Conservation (phyloP, 2,113 vertebrate species). For the Nesospiza acunhae region DNA sequence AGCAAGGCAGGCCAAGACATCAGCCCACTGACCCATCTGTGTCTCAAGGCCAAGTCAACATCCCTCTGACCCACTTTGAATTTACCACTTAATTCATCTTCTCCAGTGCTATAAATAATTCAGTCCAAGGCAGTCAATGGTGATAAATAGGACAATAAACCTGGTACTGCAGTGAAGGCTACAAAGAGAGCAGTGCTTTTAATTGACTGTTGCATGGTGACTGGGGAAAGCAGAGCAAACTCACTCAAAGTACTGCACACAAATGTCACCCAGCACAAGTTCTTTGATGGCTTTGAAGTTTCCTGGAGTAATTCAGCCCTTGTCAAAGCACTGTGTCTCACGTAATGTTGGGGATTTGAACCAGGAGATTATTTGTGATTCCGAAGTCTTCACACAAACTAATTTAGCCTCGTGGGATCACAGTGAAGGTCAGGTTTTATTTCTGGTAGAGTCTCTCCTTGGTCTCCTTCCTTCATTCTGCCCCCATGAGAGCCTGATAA, state of each 20-base stretch:
- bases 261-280: background rate
- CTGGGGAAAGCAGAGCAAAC: background rate
- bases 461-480: background rate
- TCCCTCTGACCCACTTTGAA: constrained; percentile 39
- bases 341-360: background rate
- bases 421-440: background rate
- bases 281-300: constrained; percentile 41
- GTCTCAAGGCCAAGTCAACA: background rate
- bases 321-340: background rate
- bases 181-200: background rate
- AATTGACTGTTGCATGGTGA: background rate
- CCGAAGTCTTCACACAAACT: background rate
- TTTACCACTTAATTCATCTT: constrained; percentile 55
- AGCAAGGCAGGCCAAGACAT: background rate
- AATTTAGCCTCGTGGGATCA: background rate
- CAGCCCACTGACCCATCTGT: background rate
- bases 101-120: constrained; percentile 49
- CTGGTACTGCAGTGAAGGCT: background rate
- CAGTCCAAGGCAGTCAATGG: background rate
- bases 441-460: background rate
- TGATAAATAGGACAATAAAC: constrained; percentile 65
- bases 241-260: background rate
- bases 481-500: background rate
- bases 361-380: background rate
- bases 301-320: background rate